These are phyloP conservation scores for Cettia cetti DNA, from an alignment of 2,113 vertebrate species.

Conservation along the genomic window DNA sequence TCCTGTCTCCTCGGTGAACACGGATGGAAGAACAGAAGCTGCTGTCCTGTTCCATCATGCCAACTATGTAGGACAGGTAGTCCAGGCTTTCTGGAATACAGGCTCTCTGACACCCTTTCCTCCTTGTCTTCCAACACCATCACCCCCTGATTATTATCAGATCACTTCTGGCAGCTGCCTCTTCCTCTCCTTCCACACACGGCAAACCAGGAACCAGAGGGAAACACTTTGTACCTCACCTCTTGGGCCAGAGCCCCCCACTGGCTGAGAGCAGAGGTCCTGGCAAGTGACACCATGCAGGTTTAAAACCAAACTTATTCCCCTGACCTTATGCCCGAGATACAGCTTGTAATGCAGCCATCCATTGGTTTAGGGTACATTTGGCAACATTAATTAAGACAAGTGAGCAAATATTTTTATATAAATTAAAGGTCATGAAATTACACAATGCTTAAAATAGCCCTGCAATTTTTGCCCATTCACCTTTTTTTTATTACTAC, in stretches of 20 bases:
- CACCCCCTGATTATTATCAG: background rate
- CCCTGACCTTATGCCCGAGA: background rate
- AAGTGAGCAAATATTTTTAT: background rate
- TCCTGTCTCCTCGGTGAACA: background rate
- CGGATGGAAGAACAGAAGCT: accelerated
- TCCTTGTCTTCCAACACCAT: background rate
- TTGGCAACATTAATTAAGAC: background rate
- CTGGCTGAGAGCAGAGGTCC: accelerated
- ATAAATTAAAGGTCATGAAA: background rate
- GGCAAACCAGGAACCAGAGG: background rate
- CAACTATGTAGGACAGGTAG: background rate
- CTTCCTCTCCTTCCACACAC: background rate
- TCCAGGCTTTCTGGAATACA: background rate
- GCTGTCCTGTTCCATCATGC: background rate
- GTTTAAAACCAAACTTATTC: background rate
- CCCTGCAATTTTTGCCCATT: background rate
- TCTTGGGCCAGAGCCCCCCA: background rate
- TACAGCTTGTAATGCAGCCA: background rate
- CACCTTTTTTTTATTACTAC: background rate
- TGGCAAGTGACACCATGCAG: accelerated
- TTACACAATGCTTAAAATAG: background rate
- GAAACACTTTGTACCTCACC: background rate
- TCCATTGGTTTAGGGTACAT: background rate
- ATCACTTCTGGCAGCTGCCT: background rate
- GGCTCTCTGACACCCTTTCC: background rate